A percentile compares a stretch with the other conserved stretches of the same genome.
Conservation (phyloP, 2,888 invertebrate species). For the Xanthostigma xanthostigma region DNA sequence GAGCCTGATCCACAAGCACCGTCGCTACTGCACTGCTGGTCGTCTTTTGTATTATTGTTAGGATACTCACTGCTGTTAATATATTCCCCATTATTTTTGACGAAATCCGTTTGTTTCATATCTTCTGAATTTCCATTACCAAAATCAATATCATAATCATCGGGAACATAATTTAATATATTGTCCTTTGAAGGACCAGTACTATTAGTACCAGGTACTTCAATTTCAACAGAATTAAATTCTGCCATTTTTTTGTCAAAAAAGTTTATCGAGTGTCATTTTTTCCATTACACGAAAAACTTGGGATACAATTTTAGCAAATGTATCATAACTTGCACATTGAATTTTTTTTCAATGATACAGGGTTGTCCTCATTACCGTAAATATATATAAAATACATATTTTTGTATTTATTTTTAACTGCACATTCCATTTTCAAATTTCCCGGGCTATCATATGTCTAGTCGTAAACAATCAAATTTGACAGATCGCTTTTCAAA, state of each 20-base stretch:
- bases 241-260: conserved; percentile 2
- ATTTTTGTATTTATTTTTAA: not conserved
- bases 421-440: conserved; percentile 8
- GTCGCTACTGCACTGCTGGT: not conserved
- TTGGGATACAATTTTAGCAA: not conserved
- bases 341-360: not conserved
- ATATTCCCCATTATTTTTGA: conserved; percentile 1
- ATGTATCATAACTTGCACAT: not conserved
- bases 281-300: not conserved
- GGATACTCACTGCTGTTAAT: not conserved
- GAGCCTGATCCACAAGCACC: not conserved
- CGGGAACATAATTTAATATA: too few relatives aligned
- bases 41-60: not conserved
- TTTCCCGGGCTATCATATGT: conserved; percentile 12
- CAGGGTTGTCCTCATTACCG: not conserved
- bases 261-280: not conserved
- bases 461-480: conserved; percentile 13
- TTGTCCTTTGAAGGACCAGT: not conserved
- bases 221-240: conserved; percentile 1
- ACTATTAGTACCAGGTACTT: not conserved
- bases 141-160: too few relatives aligned
- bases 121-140: not conserved
- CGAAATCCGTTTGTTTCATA: not conserved
- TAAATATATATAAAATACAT: not conserved
- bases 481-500: conserved; percentile 12